Conservation (phyloP, 2,888 invertebrate genomes). For the Antheraea assamensis region DNA sequence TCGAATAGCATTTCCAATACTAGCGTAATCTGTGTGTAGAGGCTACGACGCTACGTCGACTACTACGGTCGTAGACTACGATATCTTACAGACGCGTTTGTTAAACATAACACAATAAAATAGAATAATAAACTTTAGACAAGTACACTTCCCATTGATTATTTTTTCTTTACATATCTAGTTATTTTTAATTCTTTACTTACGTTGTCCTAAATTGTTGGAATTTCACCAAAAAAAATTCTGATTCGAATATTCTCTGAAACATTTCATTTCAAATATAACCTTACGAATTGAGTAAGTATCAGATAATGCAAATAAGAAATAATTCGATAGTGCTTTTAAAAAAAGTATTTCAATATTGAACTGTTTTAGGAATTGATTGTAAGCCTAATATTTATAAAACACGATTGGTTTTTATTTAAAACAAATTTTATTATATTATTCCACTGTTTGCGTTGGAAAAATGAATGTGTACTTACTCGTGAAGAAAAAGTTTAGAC, state of each 20-base stretch:
- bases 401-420: background rate
- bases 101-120: background rate
- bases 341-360: background rate
- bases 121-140: background rate
- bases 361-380: background rate
- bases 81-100: background rate
- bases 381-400: background rate
- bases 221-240: background rate
- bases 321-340: background rate
- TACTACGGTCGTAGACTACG: background rate
- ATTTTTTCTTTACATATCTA: background rate
- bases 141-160: background rate
- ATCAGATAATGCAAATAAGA: background rate
- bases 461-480: no score
- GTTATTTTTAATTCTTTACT: background rate
- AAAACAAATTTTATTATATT: no score
- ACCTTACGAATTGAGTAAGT: background rate
- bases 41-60: background rate
- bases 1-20: conserved; percentile 32
- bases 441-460: no score
- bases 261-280: background rate
- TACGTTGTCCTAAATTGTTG: background rate
- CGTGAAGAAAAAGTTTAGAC: no score
- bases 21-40: background rate
- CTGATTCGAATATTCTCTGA: background rate